A percentile compares a stretch with the other conserved stretches of the same genome.
These are phyloP conservation scores for Etheostoma cragini DNA, from an alignment of 2,113 vertebrate species.

Conservation along the genomic window DNA sequence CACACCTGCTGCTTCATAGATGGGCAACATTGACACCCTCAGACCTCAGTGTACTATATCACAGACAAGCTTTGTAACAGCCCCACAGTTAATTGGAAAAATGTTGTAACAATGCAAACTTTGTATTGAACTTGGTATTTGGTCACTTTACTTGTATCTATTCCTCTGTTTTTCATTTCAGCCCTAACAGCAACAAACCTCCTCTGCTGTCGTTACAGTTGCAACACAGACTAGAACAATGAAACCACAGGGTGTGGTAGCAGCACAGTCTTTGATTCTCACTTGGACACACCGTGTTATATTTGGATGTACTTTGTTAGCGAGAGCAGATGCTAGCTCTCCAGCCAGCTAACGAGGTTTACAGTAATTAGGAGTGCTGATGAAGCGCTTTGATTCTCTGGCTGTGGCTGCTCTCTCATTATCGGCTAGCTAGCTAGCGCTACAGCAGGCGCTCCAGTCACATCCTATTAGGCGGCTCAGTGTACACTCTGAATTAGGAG, in stretches of 20 bases:
- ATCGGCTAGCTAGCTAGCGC: conserved; percentile 73
- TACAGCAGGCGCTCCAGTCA: conserved; percentile 77
- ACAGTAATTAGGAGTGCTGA: conserved; percentile 82
- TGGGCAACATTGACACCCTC: conserved; percentile 58
- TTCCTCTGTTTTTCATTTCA: conserved; percentile 20
- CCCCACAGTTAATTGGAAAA: conserved; percentile 2
- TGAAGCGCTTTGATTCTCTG: conserved; percentile 80
- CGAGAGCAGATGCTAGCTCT: conserved; percentile 72
- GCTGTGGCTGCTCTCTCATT: conserved; percentile 78
- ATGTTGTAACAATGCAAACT: conserved; percentile 12
- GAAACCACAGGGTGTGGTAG: conserved; percentile 42
- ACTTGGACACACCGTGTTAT: conserved; percentile 39
- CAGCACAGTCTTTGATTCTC: conserved; percentile 23
- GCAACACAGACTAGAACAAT: conserved; percentile 38
- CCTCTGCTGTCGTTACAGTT: conserved; percentile 15
- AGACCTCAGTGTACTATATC: conserved; percentile 28
- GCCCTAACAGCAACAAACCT: conserved; percentile 4
- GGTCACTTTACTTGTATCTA: not conserved
- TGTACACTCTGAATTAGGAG: conserved; percentile 81
- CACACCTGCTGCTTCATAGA: conserved; percentile 79
- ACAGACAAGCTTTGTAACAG: conserved; percentile 3
- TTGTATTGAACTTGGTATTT: conserved; percentile 18
- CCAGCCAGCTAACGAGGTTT: conserved; percentile 76
- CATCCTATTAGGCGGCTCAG: conserved; percentile 83
- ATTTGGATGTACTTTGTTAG: conserved; percentile 59